These are phyloP conservation scores for Pungitius pungitius DNA, from an alignment of 2,113 vertebrate genomes.

Conservation along the genomic window DNA sequence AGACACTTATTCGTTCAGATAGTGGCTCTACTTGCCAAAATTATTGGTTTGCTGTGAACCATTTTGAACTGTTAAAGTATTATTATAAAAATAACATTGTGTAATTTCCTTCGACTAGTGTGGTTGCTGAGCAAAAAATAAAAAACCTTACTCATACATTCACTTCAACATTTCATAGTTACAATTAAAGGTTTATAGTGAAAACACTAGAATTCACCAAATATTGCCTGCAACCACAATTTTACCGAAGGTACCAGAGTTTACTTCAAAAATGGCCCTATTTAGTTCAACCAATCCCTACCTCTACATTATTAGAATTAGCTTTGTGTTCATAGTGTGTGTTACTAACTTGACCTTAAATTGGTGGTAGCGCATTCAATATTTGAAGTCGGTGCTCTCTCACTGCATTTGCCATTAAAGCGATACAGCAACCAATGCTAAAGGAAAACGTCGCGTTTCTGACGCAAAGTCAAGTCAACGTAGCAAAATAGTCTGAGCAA, in stretches of 20 bases:
- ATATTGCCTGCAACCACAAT: too few relatives aligned
- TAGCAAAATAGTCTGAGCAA: constrained; percentile 27
- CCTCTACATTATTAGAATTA: not conserved
- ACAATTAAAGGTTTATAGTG: not conserved
- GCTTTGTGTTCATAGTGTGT: constrained; percentile 71
- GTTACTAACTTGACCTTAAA: constrained; percentile 99
- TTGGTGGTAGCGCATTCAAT: constrained; percentile 93
- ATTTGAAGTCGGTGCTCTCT: constrained; percentile 86
- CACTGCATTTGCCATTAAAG: constrained; percentile 81
- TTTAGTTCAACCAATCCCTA: not conserved
- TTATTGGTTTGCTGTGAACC: not conserved
- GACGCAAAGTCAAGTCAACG: constrained; percentile 31
- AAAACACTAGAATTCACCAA: not conserved
- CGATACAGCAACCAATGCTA: constrained; percentile 74
- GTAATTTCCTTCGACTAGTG: too few relatives aligned
- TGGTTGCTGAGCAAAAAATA: not conserved
- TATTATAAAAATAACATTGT: not conserved
- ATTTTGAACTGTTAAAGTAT: not conserved
- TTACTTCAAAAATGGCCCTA: not conserved
- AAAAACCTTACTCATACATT: not conserved
- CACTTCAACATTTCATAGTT: not conserved
- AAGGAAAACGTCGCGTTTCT: constrained; percentile 28
- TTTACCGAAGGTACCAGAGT: not conserved
- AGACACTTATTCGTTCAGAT: not conserved
- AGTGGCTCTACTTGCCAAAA: not conserved